Percentiles rank a stretch among this genome's conserved stretches.
Evolutionary conservation across 1,140 invertebrate genomes (phyloP).

Genomic region (Diabrotica undecimpunctata): DNA sequence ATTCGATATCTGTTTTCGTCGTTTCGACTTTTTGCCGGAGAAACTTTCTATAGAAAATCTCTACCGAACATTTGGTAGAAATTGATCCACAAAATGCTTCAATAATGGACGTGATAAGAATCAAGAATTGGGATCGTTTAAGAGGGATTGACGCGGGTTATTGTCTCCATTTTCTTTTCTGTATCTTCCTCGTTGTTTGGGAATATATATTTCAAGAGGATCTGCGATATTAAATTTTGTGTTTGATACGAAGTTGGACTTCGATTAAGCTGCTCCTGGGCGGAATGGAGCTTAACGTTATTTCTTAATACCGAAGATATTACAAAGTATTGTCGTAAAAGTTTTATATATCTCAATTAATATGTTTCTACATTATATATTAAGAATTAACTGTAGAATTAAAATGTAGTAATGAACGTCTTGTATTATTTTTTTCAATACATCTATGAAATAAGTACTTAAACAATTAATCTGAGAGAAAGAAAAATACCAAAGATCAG

Average conservation of each 20-base stretch:
- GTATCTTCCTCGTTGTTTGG: background rate
- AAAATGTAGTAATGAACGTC: too few relatives aligned
- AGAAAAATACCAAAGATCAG: too few relatives aligned
- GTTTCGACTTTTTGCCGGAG: conserved; percentile 27
- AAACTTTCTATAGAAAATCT: conserved; percentile 26
- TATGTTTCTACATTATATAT: too few relatives aligned
- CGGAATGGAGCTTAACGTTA: too few relatives aligned
- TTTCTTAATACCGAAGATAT: too few relatives aligned
- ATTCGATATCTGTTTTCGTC: conserved; percentile 32
- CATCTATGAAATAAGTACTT: too few relatives aligned
- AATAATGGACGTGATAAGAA: conserved; percentile 25
- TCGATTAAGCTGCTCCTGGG: too few relatives aligned
- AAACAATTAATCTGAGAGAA: too few relatives aligned
- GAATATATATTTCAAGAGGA: background rate
- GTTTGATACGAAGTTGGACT: background rate
- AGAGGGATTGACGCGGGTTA: conserved; percentile 3
- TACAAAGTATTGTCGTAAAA: too few relatives aligned
- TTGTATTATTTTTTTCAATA: too few relatives aligned
- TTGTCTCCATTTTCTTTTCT: conserved; percentile 4
- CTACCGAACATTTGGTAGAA: conserved; percentile 26
- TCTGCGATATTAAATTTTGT: background rate
- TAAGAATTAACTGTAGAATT: too few relatives aligned
- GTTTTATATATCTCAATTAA: too few relatives aligned
- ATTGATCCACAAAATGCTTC: conserved; percentile 26
- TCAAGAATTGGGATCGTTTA: background rate